Conservation (phyloP, 1,140 invertebrate species). For the Drosophila seguyi region DNA sequence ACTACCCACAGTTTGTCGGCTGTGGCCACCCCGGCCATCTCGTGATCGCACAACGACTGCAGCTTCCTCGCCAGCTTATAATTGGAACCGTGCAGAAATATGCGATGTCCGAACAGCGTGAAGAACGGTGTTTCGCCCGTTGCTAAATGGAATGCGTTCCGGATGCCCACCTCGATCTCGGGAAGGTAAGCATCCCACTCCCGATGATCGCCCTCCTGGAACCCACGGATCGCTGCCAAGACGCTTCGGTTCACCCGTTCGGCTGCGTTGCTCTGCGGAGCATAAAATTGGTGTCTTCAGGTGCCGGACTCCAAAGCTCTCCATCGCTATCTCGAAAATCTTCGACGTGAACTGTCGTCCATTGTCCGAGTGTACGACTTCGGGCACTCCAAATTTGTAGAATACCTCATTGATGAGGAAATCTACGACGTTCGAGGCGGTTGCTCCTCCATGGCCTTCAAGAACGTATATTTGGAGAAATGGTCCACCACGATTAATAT, state of each 20-base stretch:
- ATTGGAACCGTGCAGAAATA: background rate
- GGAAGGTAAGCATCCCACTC: background rate
- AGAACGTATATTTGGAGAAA: background rate
- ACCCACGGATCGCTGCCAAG: background rate
- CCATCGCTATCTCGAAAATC: too few species aligned
- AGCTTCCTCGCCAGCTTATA: background rate
- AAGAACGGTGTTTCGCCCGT: background rate
- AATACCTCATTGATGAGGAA: too few species aligned
- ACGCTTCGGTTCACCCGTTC: background rate
- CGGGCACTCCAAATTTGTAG: too few species aligned
- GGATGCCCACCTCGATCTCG: background rate
- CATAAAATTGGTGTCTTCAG: background rate
- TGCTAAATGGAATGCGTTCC: background rate
- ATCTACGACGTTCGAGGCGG: too few species aligned
- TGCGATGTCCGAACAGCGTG: background rate
- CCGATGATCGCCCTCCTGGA: background rate
- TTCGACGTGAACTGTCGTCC: background rate
- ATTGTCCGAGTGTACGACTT: background rate
- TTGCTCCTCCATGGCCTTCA: background rate
- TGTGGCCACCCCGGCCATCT: background rate
- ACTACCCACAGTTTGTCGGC: background rate
- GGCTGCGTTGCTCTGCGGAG: background rate
- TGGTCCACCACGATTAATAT: background rate
- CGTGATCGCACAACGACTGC: background rate
- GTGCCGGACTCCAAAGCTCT: background rate